Percentiles rank a stretch among this genome's conserved stretches.
Conservation (phyloP, 2,888 invertebrate species). For the Synanthedon vespiformis region DNA sequence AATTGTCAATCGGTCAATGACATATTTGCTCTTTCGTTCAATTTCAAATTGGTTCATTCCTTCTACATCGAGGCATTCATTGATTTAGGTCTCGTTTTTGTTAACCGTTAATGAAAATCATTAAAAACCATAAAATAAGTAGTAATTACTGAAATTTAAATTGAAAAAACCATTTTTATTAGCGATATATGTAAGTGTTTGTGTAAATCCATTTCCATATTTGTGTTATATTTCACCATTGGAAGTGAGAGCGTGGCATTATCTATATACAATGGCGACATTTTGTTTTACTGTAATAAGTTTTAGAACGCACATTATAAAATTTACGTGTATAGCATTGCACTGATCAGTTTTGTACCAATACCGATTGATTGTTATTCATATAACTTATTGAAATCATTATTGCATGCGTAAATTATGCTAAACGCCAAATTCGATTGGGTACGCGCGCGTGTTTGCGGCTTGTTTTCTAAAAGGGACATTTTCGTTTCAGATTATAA, state of each 20-base stretch:
- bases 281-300: slow-evolving; percentile 46
- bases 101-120: slow-evolving; percentile 7
- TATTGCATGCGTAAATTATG: not conserved
- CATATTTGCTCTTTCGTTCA: too few species aligned
- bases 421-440: not conserved
- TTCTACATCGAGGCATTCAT: slow-evolving; percentile 30
- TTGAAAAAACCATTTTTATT: slow-evolving; percentile 21
- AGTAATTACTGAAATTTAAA: slow-evolving; percentile 5
- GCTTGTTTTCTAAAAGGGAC: not conserved
- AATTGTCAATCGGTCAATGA: too few species aligned
- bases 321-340: too few species aligned
- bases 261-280: slow-evolving; percentile 46
- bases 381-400: not conserved
- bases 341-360: too few species aligned
- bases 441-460: not conserved
- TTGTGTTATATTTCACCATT: not conserved
- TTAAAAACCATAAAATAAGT: slow-evolving; percentile 5
- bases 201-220: slow-evolving; percentile 12
- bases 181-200: slow-evolving; percentile 44
- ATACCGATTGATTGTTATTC: too few species aligned
- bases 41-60: slow-evolving; percentile 20
- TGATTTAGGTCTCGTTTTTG: slow-evolving; percentile 34
- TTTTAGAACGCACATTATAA: too few species aligned
- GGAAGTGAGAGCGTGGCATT: slow-evolving; percentile 49
- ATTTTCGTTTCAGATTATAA: slow-evolving; percentile 16